Conservation (phyloP, 2,113 vertebrate genomes). For the Dermatemys mawii region DNA sequence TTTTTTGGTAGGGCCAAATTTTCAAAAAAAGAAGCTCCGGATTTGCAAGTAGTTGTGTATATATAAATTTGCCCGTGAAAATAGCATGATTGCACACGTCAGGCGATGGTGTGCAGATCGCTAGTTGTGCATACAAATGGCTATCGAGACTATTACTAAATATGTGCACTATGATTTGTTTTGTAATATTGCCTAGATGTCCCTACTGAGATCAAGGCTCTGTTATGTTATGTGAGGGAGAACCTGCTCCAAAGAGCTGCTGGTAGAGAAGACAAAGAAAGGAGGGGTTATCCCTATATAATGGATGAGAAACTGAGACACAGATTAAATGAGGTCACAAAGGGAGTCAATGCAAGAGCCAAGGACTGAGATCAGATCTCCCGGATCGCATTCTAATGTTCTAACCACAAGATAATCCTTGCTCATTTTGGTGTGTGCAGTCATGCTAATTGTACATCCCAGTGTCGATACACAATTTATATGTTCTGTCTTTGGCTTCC, state of each 20-base stretch:
- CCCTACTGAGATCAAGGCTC: not conserved
- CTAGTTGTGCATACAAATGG: not conserved
- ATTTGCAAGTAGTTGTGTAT: not conserved
- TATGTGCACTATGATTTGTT: accelerated
- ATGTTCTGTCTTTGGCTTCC: not conserved
- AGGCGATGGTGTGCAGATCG: not conserved
- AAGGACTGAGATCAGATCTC: not conserved
- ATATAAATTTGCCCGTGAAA: not conserved
- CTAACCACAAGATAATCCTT: not conserved
- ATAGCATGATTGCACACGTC: not conserved
- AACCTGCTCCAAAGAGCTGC: not conserved
- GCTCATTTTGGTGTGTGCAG: not conserved
- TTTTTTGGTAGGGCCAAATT: not conserved
- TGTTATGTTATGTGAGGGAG: not conserved
- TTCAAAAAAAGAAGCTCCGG: constrained; percentile 1
- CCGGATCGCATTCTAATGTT: not conserved
- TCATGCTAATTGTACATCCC: not conserved
- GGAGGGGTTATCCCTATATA: not conserved
- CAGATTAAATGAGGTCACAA: not conserved
- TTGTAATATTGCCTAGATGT: not conserved
- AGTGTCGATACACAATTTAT: not conserved
- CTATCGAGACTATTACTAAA: not conserved
- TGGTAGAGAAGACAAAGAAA: not conserved
- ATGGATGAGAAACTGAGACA: not conserved
- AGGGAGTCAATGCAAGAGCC: not conserved